Percentiles rank a stretch among this genome's conserved stretches.
Evolutionary conservation across 1,140 invertebrate species (phyloP).

Genomic region (Drosophila repletoides): DNA sequence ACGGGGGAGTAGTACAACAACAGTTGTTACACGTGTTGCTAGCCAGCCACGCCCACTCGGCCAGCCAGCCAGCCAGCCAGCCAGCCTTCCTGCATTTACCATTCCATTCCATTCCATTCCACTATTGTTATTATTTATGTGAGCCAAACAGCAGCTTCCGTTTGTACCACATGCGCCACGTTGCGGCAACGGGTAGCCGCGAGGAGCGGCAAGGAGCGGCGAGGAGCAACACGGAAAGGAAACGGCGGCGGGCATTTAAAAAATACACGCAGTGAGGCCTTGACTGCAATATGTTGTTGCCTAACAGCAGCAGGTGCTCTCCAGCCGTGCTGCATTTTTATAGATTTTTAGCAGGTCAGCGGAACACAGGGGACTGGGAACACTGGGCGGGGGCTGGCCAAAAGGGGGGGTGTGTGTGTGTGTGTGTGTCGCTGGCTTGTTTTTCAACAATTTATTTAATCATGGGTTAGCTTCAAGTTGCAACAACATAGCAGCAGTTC

Average conservation of each 20-base stretch:
- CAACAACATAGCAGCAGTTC: conserved; percentile 18
- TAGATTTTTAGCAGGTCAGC: conserved; percentile 76
- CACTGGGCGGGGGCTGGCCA: background rate
- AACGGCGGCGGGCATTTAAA: conserved; percentile 69
- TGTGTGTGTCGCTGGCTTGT: conserved; percentile 53
- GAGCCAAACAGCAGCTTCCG: conserved; percentile 78
- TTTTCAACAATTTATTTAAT: conserved; percentile 79
- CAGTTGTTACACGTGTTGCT: conserved; percentile 70
- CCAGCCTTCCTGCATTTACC: background rate
- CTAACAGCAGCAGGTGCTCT: conserved; percentile 50
- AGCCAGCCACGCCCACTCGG: conserved; percentile 48
- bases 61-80: background rate
- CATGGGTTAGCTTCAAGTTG: conserved; percentile 60
- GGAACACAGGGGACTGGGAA: background rate
- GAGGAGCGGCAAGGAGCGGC: conserved; percentile 54
- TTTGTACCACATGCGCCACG: conserved; percentile 69
- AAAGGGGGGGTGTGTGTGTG: background rate
- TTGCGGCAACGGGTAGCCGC: conserved; percentile 48
- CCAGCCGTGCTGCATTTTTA: conserved; percentile 52
- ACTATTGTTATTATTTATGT: conserved; percentile 77
- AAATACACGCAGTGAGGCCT: conserved; percentile 77
- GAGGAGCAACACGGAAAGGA: conserved; percentile 51
- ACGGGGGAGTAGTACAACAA: conserved; percentile 20
- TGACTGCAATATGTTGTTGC: conserved; percentile 80
- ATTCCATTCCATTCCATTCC: conserved; percentile 8